phyloP scores from a whole-genome alignment of 2,113 vertebrate genomes.

The Suncus etruscus region DNA sequence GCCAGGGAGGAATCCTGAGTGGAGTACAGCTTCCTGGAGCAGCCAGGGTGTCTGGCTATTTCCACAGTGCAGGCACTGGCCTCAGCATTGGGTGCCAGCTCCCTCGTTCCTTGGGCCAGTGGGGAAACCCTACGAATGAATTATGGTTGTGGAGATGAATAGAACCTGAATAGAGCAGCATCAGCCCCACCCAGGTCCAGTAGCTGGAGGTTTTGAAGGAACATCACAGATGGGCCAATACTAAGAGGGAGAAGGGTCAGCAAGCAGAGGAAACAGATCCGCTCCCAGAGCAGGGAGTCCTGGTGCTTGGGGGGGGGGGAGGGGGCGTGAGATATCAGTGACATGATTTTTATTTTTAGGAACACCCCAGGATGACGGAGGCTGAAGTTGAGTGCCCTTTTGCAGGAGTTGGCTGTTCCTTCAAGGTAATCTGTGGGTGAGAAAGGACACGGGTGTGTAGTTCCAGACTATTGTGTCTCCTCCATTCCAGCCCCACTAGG shows the following conservation, averaged over 20 bases:
- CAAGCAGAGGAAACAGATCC: neutral
- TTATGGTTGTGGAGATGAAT: too few relatives aligned
- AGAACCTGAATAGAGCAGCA: neutral
- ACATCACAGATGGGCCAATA: neutral
- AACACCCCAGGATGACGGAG: constrained; percentile 33
- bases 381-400: constrained; percentile 86
- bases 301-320: neutral
- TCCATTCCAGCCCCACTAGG: neutral
- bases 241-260: neutral
- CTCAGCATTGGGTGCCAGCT: neutral
- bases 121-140: too few relatives aligned
- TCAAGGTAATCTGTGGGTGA: constrained; percentile 84
- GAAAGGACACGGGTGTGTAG: neutral
- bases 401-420: constrained; percentile 88
- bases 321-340: neutral
- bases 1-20: neutral
- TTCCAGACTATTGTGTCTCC: neutral
- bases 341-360: constrained; percentile 76
- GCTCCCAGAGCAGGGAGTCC: too few relatives aligned
- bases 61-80: neutral
- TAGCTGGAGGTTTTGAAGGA: neutral
- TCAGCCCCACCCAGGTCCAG: neutral
- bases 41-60: neutral
- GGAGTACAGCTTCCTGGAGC: neutral
- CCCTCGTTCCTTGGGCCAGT: neutral